Evolutionary conservation across 2,113 vertebrate genomes (phyloP), one percentile per base, ranked within the genome.

Genomic region (Myodes glareolus): DNA sequence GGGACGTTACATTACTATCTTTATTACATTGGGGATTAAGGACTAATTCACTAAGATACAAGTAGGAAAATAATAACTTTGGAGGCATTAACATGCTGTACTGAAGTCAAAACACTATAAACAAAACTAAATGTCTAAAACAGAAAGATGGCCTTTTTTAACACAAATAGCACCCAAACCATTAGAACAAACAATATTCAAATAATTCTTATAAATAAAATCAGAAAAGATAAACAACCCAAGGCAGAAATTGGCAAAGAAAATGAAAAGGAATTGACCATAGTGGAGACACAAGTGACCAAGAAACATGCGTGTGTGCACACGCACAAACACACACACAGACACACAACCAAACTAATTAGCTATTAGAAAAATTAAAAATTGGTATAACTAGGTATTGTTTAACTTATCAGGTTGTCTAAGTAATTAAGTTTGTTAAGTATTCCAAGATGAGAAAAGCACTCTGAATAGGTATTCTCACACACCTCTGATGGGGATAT

Each of bases 131-230:
- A 85, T 88, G 89, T 72, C 82, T 68, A 55, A 85, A 92, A 94
- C 36, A 76, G 16, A 45, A 61, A 52, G 42, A 70, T 88, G 90
- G 75, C 81, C 61, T 58, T 97, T 95, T 95, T 45, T 45, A 88
- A 92, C 45, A 88, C 80, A 95, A 95, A 96, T 92, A 96, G 91
- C 21, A 76, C 65, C 25, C 42, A 95, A 96, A 80, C 63, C 61
- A 84, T 92, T 58, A 81, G 58, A 88, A 92, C 21, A 92, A 97
- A 89, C 76, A 82, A 77, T 31, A 88, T 27, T 50, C 92, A 96
- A 97, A 91, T 95, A 88, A 96, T 47, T 86, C 45, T 17, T 92
- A 47, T 86, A 95, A 97, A 96, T 87, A 95, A 98, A 96, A 94
- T 95, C 58, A 96, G 63, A 94, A 95, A 96, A 13, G 11, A 91